phyloP scores from a whole-genome alignment of 2,888 invertebrate genomes.

The Luperina nickerlii region DNA sequence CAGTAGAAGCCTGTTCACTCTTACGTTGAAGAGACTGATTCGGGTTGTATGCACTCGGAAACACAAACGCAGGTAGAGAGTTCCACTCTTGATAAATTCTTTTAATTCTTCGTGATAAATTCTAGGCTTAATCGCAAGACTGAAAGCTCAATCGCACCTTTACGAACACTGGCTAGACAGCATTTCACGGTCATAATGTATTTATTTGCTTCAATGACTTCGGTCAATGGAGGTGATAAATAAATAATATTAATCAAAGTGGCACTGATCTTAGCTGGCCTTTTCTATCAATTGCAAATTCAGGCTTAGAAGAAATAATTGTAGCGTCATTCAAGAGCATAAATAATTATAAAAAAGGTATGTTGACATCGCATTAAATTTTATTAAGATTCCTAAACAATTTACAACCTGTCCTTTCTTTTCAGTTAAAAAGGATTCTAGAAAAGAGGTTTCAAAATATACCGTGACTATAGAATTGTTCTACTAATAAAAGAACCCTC shows the following conservation, averaged over 20 bases:
- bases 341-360: not conserved
- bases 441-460: not conserved
- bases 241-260: constrained; percentile 26
- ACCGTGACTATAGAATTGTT: not conserved
- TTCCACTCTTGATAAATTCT: too few species aligned
- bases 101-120: constrained; percentile 44
- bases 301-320: not conserved
- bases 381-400: not conserved
- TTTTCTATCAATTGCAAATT: not conserved
- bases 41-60: too few species aligned
- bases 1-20: too few species aligned
- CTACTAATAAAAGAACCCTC: not conserved
- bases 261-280: not conserved
- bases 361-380: not conserved
- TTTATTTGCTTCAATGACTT: constrained; percentile 42
- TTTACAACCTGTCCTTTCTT: not conserved
- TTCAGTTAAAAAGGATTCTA: not conserved
- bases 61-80: too few species aligned
- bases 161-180: constrained; percentile 29
- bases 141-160: constrained; percentile 21
- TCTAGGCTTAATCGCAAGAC: constrained; percentile 14
- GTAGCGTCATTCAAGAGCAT: not conserved
- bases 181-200: constrained; percentile 38
- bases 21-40: too few species aligned
- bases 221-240: constrained; percentile 28